These are phyloP conservation scores for Microctenopoma steveboyesi DNA, from an alignment of 2,797 vertebrate genomes.

Conservation along the genomic window DNA sequence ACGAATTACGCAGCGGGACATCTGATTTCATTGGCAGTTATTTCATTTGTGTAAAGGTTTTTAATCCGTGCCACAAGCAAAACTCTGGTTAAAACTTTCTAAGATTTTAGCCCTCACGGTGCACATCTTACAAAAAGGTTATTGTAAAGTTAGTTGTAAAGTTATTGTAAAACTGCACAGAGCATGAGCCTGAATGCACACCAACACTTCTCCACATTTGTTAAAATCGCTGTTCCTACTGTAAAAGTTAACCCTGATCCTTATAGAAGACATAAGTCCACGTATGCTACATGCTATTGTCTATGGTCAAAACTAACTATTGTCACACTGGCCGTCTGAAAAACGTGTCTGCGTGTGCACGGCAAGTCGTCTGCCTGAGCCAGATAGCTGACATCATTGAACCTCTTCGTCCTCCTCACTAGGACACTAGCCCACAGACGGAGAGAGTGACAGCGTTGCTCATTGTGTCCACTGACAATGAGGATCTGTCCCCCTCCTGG, in stretches of 20 bases:
- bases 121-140: slow-evolving; percentile 1
- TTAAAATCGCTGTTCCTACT: slow-evolving; percentile 4
- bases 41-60: too few species aligned
- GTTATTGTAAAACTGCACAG: neutral
- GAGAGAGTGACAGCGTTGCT: slow-evolving; percentile 54
- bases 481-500: slow-evolving; percentile 56
- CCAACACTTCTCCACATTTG: neutral
- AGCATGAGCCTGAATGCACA: neutral
- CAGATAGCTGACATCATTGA: slow-evolving; percentile 31
- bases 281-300: neutral
- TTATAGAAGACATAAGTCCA: neutral
- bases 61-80: too few species aligned
- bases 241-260: neutral
- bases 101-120: neutral
- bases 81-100: too few species aligned
- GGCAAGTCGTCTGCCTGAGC: neutral
- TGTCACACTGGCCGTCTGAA: neutral
- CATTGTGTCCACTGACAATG: slow-evolving; percentile 76
- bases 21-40: neutral
- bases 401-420: slow-evolving; percentile 39
- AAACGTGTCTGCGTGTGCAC: neutral
- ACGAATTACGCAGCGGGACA: neutral
- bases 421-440: slow-evolving; percentile 51
- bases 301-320: neutral
- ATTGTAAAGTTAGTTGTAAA: too few species aligned